Evolutionary conservation across 2,888 invertebrate genomes (phyloP), one percentile per base, ranked within the genome.

Genomic region (Brachyptera risi): DNA sequence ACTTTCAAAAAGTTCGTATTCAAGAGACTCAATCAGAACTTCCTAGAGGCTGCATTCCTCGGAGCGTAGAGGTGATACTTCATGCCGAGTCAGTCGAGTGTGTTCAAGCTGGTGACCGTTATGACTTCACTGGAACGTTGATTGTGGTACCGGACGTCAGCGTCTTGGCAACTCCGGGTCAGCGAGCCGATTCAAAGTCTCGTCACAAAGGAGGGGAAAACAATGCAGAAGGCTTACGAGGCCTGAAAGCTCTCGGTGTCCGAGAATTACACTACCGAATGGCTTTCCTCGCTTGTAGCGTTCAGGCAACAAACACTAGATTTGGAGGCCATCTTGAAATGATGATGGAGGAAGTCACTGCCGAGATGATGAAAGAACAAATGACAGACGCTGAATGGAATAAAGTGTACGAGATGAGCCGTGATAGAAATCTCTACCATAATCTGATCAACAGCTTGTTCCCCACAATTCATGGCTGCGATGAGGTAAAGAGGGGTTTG

Each of bases 101-200:
- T 23, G 96, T 98, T 0, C 96, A 96, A 80, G 90, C 93, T 69
- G 87, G 88, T 50, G 88, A 87, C 70, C 78, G 81, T 69, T 95
- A 93, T 71, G 95, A 96, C 73, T 96, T 97, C 73, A 95, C 92
- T 0, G 97, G 97, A 15, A 92, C 96, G 0, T 79, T 99, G 15
- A 96, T 99, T 71, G 98, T 97, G 1, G 93, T 99, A 0, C 99
- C 99, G 0, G 98, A 99, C 77, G 92, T 99, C 0, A 88, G 91
- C 0, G 88, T 88, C 0, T 74, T 99, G 44, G 84, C 92, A 4
- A 74, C 90, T 66, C 93, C 97, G 0, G 96, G 95, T 1, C 88
- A 92, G 0, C 86, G 87, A 71, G 87, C 94, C 0, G 96, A 97
- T 73, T 80, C 85, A 2, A 85, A 85, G 0, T 84, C 90, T 0